phyloP scores from a whole-genome alignment of 2,113 vertebrate species.

The Phainopepla nitens region DNA sequence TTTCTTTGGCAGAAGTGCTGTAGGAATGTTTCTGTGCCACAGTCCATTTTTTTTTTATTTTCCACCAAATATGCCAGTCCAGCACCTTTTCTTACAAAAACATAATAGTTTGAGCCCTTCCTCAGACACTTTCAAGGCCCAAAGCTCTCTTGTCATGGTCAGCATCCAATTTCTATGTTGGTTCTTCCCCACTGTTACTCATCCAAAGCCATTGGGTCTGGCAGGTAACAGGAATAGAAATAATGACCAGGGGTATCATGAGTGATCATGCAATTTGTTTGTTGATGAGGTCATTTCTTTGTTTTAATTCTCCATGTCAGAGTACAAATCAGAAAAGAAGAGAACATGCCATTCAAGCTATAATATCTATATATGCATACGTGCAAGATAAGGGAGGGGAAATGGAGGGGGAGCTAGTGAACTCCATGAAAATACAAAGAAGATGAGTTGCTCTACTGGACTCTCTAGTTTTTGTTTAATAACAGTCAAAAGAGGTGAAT shows the following conservation, averaged over 20 bases:
- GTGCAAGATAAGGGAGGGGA: rapidly evolving
- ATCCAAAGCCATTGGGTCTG: neutral
- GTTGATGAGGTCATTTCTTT: neutral
- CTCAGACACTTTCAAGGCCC: neutral
- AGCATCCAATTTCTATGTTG: neutral
- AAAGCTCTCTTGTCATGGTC: neutral
- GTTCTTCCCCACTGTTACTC: neutral
- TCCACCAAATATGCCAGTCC: neutral
- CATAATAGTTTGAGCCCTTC: neutral
- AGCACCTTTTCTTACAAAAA: neutral
- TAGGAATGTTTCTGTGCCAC: neutral
- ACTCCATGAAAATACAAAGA: neutral
- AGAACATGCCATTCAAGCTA: neutral
- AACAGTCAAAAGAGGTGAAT: neutral
- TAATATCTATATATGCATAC: neutral
- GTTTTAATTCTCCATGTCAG: neutral
- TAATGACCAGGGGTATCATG: neutral
- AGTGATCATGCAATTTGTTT: neutral
- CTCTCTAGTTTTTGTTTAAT: neutral
- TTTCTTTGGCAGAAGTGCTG: neutral
- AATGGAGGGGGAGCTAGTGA: neutral
- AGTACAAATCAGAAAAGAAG: neutral
- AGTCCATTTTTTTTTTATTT: neutral
- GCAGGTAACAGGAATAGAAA: neutral
- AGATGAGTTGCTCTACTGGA: neutral